A percentile compares a stretch with the other conserved stretches of the same genome.
Evolutionary conservation across 2,888 invertebrate species (phyloP).

Genomic region (Timema podura): DNA sequence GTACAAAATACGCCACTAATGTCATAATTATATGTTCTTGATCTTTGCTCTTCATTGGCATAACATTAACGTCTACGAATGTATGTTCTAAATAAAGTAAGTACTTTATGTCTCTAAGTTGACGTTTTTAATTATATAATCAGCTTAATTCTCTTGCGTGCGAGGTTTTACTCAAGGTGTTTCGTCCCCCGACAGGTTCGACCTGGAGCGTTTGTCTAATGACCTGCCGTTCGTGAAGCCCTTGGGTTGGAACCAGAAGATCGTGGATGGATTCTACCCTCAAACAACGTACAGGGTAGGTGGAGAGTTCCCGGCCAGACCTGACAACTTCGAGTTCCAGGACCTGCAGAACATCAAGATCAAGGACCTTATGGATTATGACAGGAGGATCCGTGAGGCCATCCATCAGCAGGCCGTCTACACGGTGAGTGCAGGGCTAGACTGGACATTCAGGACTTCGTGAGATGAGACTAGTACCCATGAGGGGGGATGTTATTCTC

Average conservation of each 20-base stretch:
- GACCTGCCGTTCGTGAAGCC: slow-evolving; percentile 61
- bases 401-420: slow-evolving; percentile 41
- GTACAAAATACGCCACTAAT: no score
- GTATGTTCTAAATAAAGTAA: no score
- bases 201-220: slow-evolving; percentile 70
- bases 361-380: slow-evolving; percentile 48
- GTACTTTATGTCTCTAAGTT: no score
- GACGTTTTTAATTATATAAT: no score
- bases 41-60: no score
- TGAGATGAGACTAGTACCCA: no score
- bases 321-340: slow-evolving; percentile 47
- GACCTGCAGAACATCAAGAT: slow-evolving; percentile 44
- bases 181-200: slow-evolving; percentile 37
- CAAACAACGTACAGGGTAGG: slow-evolving; percentile 54
- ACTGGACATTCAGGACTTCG: neutral
- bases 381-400: slow-evolving; percentile 55
- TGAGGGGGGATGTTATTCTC: no score
- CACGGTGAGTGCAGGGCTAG: slow-evolving; percentile 20
- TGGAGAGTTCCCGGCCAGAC: slow-evolving; percentile 51
- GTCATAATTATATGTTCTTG: no score
- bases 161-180: no score
- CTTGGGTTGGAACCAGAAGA: slow-evolving; percentile 48
- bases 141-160: no score
- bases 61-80: no score
- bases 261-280: slow-evolving; percentile 49